Base-by-base conservation (phyloP, 1,140 invertebrate species). In the Schlechtendalia chinensis region DNA sequence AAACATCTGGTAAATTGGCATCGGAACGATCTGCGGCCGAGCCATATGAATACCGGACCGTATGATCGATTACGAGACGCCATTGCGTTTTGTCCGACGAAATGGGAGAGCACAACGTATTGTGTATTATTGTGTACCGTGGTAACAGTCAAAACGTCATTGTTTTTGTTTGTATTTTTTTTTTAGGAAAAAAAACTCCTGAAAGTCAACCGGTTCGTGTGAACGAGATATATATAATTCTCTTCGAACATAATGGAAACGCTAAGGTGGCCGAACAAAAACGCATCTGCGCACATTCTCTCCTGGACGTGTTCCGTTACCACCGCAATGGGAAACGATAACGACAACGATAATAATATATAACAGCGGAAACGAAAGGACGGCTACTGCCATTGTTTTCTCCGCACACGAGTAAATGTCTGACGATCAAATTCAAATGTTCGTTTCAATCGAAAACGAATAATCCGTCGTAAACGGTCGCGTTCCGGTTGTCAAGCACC, bases 371-470 rank as follows among this genome's bases (percentile, higher is more conserved):
- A 53, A 72, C 69, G 50, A 29, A 71, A 53, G 69, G 53, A 24
- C 16, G 27, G 5, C 16, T n/a, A 12, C 6, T 45, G 12, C 27
- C 47, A 71, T 71, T 72, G 69, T 72, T 4, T 72, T 72, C 69
- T 72, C 50, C 29, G 19, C 69, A 72, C 69, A 32, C 5, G 67
- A 71, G 45, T 71, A 71, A 71, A 29, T 72, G 27, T 16, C 10
- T 8, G 12, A 22, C 16, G 22, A 17, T 54, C 1, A 17, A 53
- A 72, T 72, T 24, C n/a, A 24, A 54, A 53, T n/a, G n/a, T n/a
- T n/a, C n/a, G n/a, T n/a, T n/a, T n/a, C n/a, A n/a, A n/a, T n/a
- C n/a, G n/a, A n/a, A n/a, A n/a, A n/a, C n/a, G n/a, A n/a, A n/a
- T n/a, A n/a, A n/a, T n/a, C n/a, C n/a, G n/a, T n/a, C n/a, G n/a